Evolutionary conservation across 2,113 vertebrate genomes (phyloP).

Genomic region (Sturnus vulgaris): DNA sequence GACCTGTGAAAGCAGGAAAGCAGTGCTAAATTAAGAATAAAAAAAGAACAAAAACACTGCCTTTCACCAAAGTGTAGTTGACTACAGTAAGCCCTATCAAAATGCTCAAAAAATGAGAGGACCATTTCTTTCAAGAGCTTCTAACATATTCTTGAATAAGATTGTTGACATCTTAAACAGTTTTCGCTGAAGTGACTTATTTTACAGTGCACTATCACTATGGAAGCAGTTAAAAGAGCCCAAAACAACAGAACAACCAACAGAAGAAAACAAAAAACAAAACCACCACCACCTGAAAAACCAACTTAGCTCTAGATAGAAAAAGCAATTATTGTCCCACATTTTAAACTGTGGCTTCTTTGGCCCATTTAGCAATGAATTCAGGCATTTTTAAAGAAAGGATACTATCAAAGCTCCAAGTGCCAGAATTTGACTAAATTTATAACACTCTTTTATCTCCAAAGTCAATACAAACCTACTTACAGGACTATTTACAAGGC

Average conservation of each 20-base stretch:
- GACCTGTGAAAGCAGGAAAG: neutral
- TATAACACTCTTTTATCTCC: neutral
- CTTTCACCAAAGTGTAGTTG: neutral
- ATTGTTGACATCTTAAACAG: neutral
- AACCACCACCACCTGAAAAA: neutral
- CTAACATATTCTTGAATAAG: neutral
- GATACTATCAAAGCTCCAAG: neutral
- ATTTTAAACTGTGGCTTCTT: neutral
- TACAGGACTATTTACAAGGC: neutral
- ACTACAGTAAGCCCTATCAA: neutral
- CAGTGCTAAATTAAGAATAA: neutral
- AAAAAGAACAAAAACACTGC: neutral
- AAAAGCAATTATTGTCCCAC: neutral
- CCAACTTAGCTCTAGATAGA: neutral
- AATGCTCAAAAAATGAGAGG: neutral
- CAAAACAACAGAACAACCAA: neutral
- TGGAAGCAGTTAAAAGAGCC: neutral
- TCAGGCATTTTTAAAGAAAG: neutral
- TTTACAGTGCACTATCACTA: neutral
- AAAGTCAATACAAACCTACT: conserved; percentile 1
- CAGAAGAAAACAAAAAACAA: neutral
- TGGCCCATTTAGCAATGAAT: neutral
- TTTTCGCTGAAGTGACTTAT: neutral
- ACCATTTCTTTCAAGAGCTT: neutral
- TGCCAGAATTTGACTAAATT: neutral